Evolutionary conservation across 2,797 vertebrate genomes (phyloP).

Genomic region (Florisuga fusca): DNA sequence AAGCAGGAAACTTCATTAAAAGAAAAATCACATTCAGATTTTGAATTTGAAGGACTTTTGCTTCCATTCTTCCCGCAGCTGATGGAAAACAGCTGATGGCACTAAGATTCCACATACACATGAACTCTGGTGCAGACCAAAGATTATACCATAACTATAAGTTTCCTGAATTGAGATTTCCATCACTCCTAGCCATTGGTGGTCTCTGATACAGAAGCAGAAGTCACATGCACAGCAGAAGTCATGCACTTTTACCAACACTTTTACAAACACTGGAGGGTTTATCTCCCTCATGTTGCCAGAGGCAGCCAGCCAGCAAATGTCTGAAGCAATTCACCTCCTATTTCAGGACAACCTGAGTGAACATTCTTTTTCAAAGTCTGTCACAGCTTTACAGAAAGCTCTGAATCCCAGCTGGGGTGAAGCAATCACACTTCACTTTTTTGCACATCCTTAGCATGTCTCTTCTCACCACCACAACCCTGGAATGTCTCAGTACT

Average conservation of each 20-base stretch:
- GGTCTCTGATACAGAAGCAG: neutral
- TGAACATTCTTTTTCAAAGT: neutral
- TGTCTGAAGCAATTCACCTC: neutral
- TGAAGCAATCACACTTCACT: neutral
- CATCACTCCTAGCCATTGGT: neutral
- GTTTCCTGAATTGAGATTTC: neutral
- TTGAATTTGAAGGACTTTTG: neutral
- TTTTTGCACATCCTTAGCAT: constrained; percentile 9
- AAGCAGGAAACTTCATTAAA: neutral
- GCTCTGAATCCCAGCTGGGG: constrained; percentile 22
- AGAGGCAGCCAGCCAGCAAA: neutral
- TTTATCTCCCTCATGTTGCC: neutral
- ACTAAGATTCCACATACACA: neutral
- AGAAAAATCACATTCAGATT: neutral
- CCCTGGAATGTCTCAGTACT: neutral
- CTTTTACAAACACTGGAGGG: neutral
- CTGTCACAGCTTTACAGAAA: neutral
- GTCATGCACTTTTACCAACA: neutral
- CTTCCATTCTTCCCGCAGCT: neutral
- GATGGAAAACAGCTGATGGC: neutral
- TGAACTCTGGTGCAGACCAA: neutral
- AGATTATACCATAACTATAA: too few relatives aligned
- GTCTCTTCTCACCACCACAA: constrained; percentile 11
- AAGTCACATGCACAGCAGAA: neutral
- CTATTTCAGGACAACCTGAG: neutral